Percentiles rank a stretch among this genome's conserved stretches.
Evolutionary conservation across 2,888 invertebrate species (phyloP).

Genomic region (Microplitis deprimator): DNA sequence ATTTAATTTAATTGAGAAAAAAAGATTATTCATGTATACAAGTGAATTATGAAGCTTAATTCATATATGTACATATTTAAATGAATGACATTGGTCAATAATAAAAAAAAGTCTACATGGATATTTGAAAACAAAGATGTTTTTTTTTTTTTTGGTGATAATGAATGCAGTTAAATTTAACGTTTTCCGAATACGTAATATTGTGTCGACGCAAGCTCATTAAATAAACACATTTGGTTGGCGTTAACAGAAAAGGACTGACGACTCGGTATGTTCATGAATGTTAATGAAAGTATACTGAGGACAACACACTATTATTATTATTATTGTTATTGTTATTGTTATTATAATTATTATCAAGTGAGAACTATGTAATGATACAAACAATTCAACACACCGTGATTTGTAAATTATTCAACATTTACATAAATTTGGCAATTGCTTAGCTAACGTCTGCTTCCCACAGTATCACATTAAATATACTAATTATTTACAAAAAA

Average conservation of each 20-base stretch:
- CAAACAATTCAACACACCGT: not conserved
- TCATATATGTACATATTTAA: no score
- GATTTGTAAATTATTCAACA: slow-evolving; percentile 35
- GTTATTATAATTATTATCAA: no score
- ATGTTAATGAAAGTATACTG: slow-evolving; percentile 57
- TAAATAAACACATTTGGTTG: slow-evolving; percentile 23
- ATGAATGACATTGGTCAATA: no score
- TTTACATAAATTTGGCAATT: slow-evolving; percentile 65
- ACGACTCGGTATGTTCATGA: slow-evolving; percentile 52
- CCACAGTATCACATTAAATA: not conserved
- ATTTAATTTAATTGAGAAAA: no score
- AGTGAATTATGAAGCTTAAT: no score
- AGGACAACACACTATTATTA: not conserved
- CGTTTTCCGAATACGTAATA: not conserved
- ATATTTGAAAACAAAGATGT: not conserved
- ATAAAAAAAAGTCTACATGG: no score
- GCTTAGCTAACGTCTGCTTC: slow-evolving; percentile 49
- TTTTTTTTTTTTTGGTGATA: not conserved
- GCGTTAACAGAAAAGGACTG: slow-evolving; percentile 31
- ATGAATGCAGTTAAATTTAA: no score
- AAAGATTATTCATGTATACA: no score
- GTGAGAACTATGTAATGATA: no score
- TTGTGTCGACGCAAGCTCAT: slow-evolving; percentile 11
- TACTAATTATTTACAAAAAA: no score
- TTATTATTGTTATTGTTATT: no score